These are phyloP conservation scores for Latrodectus geometricus DNA, from an alignment of 1,140 invertebrate genomes.

Conservation along the genomic window DNA sequence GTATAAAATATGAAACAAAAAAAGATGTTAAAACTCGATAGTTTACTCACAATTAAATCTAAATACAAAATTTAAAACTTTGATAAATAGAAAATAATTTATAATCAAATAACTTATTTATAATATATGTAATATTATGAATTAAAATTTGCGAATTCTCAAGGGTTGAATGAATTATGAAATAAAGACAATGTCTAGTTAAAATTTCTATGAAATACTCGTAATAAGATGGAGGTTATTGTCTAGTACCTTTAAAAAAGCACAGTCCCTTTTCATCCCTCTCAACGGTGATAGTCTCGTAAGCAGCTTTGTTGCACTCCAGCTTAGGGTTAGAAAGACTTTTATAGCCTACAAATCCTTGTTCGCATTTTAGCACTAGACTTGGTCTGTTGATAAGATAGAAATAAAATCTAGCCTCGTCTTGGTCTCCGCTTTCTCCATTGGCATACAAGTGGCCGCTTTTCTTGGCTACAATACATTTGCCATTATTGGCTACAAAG, in stretches of 20 bases:
- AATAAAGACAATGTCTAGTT: too few species aligned
- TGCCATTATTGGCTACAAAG: conserved; percentile 93
- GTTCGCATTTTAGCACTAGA: conserved; percentile 92
- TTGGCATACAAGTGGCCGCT: conserved; percentile 94
- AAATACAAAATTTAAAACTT: too few species aligned
- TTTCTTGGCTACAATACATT: conserved; percentile 91
- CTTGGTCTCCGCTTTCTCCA: conserved; percentile 84
- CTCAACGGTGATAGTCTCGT: conserved; percentile 93
- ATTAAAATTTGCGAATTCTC: too few species aligned
- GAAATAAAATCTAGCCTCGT: conserved; percentile 87
- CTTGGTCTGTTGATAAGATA: conserved; percentile 93
- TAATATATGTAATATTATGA: too few species aligned
- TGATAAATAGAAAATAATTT: too few species aligned
- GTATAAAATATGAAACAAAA: too few species aligned
- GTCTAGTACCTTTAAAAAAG: conserved; percentile 85
- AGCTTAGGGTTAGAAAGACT: conserved; percentile 81
- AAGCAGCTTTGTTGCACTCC: conserved; percentile 95
- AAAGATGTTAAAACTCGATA: too few species aligned
- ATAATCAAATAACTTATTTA: too few species aligned
- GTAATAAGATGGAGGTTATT: too few species aligned
- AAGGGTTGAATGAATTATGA: too few species aligned
- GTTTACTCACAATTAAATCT: too few species aligned
- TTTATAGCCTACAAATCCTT: conserved; percentile 97
- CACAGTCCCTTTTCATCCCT: conserved; percentile 89
- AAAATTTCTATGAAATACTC: too few species aligned